phyloP scores from a whole-genome alignment of 2,888 invertebrate species.

The Lasioglossum figueresi region DNA sequence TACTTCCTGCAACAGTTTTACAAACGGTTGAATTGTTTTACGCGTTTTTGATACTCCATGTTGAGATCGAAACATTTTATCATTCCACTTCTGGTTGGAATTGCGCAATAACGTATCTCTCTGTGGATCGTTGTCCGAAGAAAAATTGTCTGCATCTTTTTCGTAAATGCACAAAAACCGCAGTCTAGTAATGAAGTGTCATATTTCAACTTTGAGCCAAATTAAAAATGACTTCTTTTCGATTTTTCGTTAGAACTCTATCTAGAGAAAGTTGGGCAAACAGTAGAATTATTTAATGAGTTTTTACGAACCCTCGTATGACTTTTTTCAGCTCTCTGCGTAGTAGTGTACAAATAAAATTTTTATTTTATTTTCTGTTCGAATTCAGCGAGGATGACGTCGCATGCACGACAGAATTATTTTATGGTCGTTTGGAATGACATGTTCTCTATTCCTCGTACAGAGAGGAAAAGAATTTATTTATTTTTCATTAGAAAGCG shows the following conservation, averaged over 20 bases:
- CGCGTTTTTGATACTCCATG: not conserved
- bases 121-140: not conserved
- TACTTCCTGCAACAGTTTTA: too few relatives aligned
- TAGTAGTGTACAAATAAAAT: not conserved
- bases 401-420: not conserved
- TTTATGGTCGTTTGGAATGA: not conserved
- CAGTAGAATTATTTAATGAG: not conserved
- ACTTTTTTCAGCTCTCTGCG: not conserved
- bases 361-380: not conserved
- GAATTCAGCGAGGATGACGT: not conserved
- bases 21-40: not conserved
- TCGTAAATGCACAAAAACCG: not conserved
- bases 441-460: not conserved
- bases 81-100: not conserved
- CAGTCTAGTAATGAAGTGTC: not conserved
- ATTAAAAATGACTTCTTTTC: not conserved
- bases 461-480: slow-evolving; percentile 1
- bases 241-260: not conserved
- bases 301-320: not conserved
- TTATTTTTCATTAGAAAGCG: not conserved
- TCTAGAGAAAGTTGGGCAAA: not conserved
- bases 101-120: too few relatives aligned
- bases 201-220: not conserved
- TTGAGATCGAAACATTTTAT: not conserved
- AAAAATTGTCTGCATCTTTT: not conserved